A percentile compares a stretch with the other conserved stretches of the same genome.
Evolutionary conservation across 2,797 vertebrate species (phyloP).

Genomic region (Xiphorhynchus erythropygius): DNA sequence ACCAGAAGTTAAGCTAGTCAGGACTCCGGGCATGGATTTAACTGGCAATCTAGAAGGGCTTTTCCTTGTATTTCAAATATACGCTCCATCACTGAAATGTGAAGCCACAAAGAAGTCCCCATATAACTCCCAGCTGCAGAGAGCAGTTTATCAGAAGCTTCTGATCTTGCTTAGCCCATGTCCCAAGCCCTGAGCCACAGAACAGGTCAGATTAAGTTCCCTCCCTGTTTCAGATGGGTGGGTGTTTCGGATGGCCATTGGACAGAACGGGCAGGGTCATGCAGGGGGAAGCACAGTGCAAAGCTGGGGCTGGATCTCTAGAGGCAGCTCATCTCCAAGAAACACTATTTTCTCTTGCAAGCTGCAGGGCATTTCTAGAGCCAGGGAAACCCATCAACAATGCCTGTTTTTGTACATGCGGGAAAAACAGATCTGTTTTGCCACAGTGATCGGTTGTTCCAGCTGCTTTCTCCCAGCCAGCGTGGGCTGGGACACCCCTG

Average conservation of each 20-base stretch:
- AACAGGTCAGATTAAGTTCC: neutral
- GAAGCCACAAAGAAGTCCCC: neutral
- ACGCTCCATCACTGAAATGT: neutral
- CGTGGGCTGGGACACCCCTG: neutral
- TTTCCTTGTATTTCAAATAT: neutral
- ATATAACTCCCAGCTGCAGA: neutral
- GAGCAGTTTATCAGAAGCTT: neutral
- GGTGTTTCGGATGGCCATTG: rapidly evolving
- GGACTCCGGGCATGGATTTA: constrained; percentile 18
- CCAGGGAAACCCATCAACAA: neutral
- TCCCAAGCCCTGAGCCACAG: neutral
- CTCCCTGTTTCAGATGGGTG: neutral
- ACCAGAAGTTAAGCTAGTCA: constrained; percentile 13
- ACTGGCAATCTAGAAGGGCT: constrained; percentile 7
- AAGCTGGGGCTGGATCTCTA: neutral
- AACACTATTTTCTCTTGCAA: neutral
- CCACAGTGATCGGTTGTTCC: neutral
- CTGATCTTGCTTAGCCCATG: neutral
- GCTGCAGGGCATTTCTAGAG: neutral
- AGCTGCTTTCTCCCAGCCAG: neutral
- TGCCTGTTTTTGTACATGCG: neutral
- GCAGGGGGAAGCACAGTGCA: neutral
- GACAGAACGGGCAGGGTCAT: neutral
- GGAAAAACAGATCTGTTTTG: constrained; percentile 24
- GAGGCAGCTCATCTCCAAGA: neutral